A percentile compares a stretch with the other conserved stretches of the same genome.
Conservation (phyloP, 1,140 invertebrate genomes). For the Phymorhynchus buccinoides region DNA sequence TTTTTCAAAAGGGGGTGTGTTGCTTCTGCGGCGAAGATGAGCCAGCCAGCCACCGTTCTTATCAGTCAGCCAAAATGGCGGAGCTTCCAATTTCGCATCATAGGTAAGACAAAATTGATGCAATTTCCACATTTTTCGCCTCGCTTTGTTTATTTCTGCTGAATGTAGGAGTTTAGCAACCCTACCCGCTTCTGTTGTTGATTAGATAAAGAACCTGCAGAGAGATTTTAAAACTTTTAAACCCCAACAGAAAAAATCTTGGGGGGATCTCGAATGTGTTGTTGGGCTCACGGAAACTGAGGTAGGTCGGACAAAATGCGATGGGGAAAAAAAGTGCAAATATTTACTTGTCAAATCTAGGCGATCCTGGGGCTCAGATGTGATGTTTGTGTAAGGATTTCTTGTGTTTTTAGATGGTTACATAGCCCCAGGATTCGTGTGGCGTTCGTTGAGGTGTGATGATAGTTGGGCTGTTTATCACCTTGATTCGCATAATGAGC, state of each 20-base stretch:
- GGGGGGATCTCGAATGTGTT: conserved; percentile 8
- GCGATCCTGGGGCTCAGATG: too few relatives aligned
- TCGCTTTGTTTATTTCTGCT: background rate
- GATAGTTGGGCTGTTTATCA: conserved; percentile 14
- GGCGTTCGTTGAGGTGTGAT: background rate
- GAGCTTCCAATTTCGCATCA: conserved; percentile 38
- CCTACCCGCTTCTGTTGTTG: background rate
- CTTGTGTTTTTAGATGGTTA: background rate
- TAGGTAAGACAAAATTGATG: conserved; percentile 35
- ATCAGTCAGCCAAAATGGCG: conserved; percentile 39
- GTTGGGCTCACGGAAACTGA: conserved; percentile 20
- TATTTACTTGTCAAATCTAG: background rate
- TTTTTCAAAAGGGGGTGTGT: conserved; percentile 18
- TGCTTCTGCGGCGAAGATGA: background rate
- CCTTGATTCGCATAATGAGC: conserved; percentile 32
- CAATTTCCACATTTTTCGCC: conserved; percentile 19
- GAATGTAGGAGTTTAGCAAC: background rate
- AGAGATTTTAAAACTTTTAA: conserved; percentile 27
- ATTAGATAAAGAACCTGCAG: background rate
- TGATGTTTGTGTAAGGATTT: background rate
- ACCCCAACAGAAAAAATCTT: background rate
- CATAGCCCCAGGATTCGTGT: background rate
- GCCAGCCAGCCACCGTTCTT: conserved; percentile 35
- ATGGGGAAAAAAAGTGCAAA: conserved; percentile 19
- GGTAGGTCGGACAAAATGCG: conserved; percentile 31